These are phyloP conservation scores for Drosophila pseudotalamancana DNA, from an alignment of 2,888 invertebrate species.

Conservation along the genomic window DNA sequence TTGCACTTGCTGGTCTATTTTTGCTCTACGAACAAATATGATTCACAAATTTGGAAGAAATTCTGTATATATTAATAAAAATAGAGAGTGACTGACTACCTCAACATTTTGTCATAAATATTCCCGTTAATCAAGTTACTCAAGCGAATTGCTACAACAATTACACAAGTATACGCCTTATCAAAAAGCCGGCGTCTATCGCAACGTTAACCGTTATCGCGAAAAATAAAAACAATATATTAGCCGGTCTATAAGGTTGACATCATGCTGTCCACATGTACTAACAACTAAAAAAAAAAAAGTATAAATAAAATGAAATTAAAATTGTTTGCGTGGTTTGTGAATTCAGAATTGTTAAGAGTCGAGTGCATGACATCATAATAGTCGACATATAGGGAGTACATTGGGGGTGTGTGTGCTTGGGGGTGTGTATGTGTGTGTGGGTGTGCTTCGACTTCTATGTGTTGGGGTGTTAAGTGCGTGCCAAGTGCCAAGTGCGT, in stretches of 20 bases:
- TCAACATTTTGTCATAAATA: conserved; percentile 38
- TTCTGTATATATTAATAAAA: neutral
- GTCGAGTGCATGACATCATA: conserved; percentile 46
- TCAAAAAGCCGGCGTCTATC: conserved; percentile 28
- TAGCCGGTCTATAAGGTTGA: conserved; percentile 29
- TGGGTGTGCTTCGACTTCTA: neutral
- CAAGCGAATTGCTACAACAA: conserved; percentile 39
- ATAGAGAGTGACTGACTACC: conserved; percentile 47
- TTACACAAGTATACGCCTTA: conserved; percentile 27
- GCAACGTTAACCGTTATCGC: conserved; percentile 30
- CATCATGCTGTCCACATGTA: conserved; percentile 35
- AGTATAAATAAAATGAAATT: conserved; percentile 42
- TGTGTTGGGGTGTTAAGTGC: conserved; percentile 46
- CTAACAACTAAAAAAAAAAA: conserved; percentile 20
- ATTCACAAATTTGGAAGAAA: neutral
- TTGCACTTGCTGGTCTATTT: too few relatives aligned
- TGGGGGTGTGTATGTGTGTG: neutral
- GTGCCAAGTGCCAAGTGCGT: conserved; percentile 44
- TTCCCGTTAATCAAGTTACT: conserved; percentile 53
- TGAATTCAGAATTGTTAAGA: conserved; percentile 13
- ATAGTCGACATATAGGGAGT: neutral
- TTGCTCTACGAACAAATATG: too few relatives aligned
- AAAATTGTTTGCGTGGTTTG: conserved; percentile 47
- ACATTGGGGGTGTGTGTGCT: conserved; percentile 1
- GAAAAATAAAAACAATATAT: neutral